Evolutionary conservation across 2,113 vertebrate species (phyloP).

Genomic region (Puma concolor): DNA sequence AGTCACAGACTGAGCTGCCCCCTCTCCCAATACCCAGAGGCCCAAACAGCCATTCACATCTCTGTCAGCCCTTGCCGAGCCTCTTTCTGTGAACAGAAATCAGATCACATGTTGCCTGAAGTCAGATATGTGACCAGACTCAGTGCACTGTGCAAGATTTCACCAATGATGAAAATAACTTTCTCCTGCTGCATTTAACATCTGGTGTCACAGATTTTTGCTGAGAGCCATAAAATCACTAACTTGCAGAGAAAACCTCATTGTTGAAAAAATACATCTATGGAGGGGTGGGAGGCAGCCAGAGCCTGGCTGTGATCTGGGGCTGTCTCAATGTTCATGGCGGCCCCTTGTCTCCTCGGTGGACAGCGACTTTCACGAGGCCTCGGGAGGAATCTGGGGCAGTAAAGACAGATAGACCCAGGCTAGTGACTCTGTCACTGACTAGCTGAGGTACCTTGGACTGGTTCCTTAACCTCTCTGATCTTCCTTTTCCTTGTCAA

Average conservation of each 20-base stretch:
- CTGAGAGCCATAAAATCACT: conserved; percentile 82
- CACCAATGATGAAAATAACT: conserved; percentile 80
- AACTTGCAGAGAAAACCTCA: conserved; percentile 80
- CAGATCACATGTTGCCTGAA: conserved; percentile 75
- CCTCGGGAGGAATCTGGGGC: background rate
- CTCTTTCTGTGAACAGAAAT: conserved; percentile 68
- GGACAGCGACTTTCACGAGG: conserved; percentile 1
- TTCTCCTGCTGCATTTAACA: conserved; percentile 82
- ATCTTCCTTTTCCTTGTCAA: conserved; percentile 31
- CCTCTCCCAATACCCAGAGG: conserved; percentile 17
- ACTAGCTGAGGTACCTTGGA: background rate
- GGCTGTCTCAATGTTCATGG: background rate
- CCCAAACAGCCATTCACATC: background rate
- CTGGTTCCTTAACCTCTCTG: conserved; percentile 31
- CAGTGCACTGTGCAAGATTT: conserved; percentile 69
- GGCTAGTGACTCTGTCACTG: conserved; percentile 24
- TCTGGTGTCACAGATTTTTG: conserved; percentile 84
- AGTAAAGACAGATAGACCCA: background rate
- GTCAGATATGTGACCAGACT: conserved; percentile 78
- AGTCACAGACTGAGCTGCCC: background rate
- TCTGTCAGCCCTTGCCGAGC: background rate
- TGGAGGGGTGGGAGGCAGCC: conserved; percentile 43
- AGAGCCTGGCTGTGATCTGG: conserved; percentile 18
- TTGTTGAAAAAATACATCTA: conserved; percentile 76
- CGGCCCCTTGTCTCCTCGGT: conserved; percentile 40